phyloP scores from a whole-genome alignment of 2,797 vertebrate genomes.

The Sus cebifrons region DNA sequence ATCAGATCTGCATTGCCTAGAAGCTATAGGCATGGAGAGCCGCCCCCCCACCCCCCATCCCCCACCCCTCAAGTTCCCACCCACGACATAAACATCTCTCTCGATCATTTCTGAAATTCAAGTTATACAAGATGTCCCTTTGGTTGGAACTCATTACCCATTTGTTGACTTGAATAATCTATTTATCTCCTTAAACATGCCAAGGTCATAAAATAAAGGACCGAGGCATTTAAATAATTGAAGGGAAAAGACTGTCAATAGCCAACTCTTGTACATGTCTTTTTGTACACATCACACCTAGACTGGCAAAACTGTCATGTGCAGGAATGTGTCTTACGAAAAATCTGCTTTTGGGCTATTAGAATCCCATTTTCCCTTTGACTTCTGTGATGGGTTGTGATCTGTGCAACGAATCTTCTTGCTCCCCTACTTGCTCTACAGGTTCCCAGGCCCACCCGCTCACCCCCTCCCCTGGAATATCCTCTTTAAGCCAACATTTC shows the following conservation, averaged over 20 bases:
- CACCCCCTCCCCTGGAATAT: no score
- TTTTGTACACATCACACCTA: neutral
- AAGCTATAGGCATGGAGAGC: neutral
- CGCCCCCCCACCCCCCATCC: fast-evolving
- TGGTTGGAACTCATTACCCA: neutral
- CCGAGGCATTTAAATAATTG: neutral
- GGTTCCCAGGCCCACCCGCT: neutral
- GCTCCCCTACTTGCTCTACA: neutral
- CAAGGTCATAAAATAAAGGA: conserved; percentile 25
- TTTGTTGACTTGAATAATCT: neutral
- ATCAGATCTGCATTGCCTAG: neutral
- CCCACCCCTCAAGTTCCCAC: no score
- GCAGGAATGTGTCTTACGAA: neutral
- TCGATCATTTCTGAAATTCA: neutral
- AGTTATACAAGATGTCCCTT: neutral
- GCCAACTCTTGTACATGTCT: neutral
- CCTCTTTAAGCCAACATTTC: neutral
- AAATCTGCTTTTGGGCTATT: neutral
- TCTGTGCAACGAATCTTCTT: neutral
- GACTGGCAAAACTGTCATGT: neutral
- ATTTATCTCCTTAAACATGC: conserved; percentile 1
- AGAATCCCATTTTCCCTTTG: neutral
- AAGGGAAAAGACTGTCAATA: neutral
- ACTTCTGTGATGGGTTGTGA: neutral
- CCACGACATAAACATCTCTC: neutral